phyloP scores from a whole-genome alignment of 2,888 invertebrate species.

The Eugnorisma glareosa region DNA sequence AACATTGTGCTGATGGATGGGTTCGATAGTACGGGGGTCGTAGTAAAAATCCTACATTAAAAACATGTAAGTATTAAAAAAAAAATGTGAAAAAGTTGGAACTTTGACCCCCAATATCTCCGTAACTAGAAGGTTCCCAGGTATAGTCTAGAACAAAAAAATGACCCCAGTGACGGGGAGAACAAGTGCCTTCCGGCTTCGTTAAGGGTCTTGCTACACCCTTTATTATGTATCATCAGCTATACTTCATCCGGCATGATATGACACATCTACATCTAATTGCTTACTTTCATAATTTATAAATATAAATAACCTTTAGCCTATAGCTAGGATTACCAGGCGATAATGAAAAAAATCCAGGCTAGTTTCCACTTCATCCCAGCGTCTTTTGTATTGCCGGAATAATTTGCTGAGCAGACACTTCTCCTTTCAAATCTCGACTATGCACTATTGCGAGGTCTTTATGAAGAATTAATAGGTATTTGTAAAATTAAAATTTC shows the following conservation, averaged over 20 bases:
- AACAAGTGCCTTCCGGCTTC: too few relatives aligned
- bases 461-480: neutral
- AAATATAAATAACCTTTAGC: slow-evolving; percentile 2
- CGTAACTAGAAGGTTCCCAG: too few relatives aligned
- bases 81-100: too few relatives aligned
- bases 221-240: slow-evolving; percentile 2
- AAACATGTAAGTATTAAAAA: too few relatives aligned
- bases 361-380: neutral
- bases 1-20: too few relatives aligned
- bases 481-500: neutral
- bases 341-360: neutral
- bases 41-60: too few relatives aligned
- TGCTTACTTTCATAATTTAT: slow-evolving; percentile 24
- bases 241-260: slow-evolving; percentile 13
- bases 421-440: neutral
- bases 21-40: too few relatives aligned
- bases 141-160: too few relatives aligned
- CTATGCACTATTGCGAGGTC: neutral
- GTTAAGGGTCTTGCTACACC: too few relatives aligned
- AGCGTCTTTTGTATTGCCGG: neutral
- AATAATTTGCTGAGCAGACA: neutral
- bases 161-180: too few relatives aligned
- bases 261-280: slow-evolving; percentile 30
- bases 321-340: slow-evolving; percentile 7
- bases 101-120: too few relatives aligned